Conservation (phyloP, 1,140 invertebrate species). For the Sitodiplosis mosellana region DNA sequence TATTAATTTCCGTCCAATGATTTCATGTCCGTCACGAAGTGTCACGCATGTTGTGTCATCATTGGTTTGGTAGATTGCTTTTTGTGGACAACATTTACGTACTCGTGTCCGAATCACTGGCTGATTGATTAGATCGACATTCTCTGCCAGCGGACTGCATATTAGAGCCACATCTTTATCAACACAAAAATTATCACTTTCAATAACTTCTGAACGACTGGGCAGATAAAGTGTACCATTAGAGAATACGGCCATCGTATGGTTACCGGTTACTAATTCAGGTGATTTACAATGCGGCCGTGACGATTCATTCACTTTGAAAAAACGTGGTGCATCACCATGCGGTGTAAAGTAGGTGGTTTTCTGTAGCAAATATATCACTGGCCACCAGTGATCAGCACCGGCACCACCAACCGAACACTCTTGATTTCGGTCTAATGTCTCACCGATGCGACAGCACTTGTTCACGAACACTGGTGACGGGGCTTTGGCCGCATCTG, state of each 20-base stretch:
- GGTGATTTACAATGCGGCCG: slow-evolving; percentile 6
- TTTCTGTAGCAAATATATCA: slow-evolving; percentile 15
- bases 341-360: slow-evolving; percentile 14
- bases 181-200: slow-evolving; percentile 33
- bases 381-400: slow-evolving; percentile 16
- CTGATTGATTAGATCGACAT: slow-evolving; percentile 18
- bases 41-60: no score
- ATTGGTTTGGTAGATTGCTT: slow-evolving; percentile 30
- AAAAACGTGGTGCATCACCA: slow-evolving; percentile 15
- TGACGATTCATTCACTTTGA: slow-evolving; percentile 16
- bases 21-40: no score
- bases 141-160: slow-evolving; percentile 24
- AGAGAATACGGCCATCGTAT: slow-evolving; percentile 25
- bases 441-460: slow-evolving; percentile 21
- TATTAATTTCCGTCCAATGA: slow-evolving; percentile 11
- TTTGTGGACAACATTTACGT: slow-evolving; percentile 37
- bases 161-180: slow-evolving; percentile 35
- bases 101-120: slow-evolving; percentile 17
- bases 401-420: slow-evolving; percentile 16
- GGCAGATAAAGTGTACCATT: slow-evolving; percentile 33
- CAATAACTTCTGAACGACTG: slow-evolving; percentile 17
- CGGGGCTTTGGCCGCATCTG: slow-evolving; percentile 4
- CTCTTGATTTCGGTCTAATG: slow-evolving; percentile 11
- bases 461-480: slow-evolving; percentile 18
- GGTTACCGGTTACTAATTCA: not conserved